Evolutionary conservation across 2,113 vertebrate species (phyloP).

Genomic region (Pelusios castaneus): DNA sequence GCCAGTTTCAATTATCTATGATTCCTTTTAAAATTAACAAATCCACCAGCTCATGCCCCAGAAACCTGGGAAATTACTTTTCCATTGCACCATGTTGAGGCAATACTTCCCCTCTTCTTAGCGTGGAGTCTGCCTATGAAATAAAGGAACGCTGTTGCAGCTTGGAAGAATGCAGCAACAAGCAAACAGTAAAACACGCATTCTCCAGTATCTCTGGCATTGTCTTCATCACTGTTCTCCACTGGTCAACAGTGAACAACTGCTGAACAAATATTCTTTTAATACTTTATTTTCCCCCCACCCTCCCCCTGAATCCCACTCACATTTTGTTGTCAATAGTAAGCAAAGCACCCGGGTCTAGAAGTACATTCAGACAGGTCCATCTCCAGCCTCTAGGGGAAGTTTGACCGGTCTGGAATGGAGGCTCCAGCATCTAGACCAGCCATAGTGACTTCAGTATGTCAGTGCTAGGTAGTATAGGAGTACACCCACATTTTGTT

Average conservation of each 20-base stretch:
- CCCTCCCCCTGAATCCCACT: fast-evolving
- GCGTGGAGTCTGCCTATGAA: background rate
- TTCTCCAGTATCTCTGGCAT: background rate
- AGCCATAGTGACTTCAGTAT: background rate
- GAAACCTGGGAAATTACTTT: background rate
- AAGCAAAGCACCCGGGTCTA: background rate
- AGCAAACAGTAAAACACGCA: background rate
- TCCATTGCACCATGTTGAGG: background rate
- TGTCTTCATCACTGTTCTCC: background rate
- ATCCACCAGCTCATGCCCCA: background rate
- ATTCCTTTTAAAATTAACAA: background rate
- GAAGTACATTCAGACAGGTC: background rate
- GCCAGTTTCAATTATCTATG: background rate
- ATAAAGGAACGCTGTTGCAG: background rate
- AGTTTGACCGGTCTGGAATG: background rate
- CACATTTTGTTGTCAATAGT: background rate
- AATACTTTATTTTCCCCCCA: fast-evolving
- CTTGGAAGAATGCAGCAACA: background rate
- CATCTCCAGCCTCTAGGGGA: background rate
- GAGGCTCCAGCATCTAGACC: background rate
- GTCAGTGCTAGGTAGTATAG: background rate
- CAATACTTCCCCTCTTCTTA: background rate
- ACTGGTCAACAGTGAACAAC: background rate
- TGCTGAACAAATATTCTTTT: background rate
- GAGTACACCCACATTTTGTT: background rate